A percentile compares a stretch with the other conserved stretches of the same genome.
These are phyloP conservation scores for Drosophila anceps DNA, from an alignment of 2,888 invertebrate species.

Conservation along the genomic window DNA sequence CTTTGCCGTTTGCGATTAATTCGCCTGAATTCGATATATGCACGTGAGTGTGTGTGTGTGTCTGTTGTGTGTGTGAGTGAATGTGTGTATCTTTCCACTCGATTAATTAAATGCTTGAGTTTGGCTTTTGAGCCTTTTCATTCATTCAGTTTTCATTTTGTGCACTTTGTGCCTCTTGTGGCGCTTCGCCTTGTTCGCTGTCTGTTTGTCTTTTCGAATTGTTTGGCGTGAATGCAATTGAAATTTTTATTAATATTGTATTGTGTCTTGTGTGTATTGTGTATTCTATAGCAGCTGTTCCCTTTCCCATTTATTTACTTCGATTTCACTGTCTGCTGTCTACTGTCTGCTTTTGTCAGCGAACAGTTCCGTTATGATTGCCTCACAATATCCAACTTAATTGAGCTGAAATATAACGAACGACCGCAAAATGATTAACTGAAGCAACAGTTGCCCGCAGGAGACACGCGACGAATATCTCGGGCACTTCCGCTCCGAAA, in stretches of 20 bases:
- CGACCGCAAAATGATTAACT: constrained; percentile 52
- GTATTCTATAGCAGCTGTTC: background rate
- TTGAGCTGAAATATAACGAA: constrained; percentile 56
- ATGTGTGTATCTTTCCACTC: constrained; percentile 57
- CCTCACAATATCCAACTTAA: constrained; percentile 44
- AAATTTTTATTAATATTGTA: constrained; percentile 34
- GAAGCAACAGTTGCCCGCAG: constrained; percentile 60
- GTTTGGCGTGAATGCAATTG: constrained; percentile 18
- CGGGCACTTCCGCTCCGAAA: constrained; percentile 22
- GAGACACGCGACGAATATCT: constrained; percentile 26
- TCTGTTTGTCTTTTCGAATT: constrained; percentile 2
- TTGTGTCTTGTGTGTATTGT: background rate
- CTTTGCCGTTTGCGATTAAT: constrained; percentile 59
- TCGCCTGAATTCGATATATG: constrained; percentile 34
- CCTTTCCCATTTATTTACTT: background rate
- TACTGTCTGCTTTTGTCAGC: constrained; percentile 11
- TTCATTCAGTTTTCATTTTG: constrained; percentile 41
- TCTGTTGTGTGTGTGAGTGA: background rate
- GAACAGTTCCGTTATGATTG: constrained; percentile 21
- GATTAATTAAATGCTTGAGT: constrained; percentile 66
- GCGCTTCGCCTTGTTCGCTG: constrained; percentile 3
- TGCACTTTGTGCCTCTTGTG: constrained; percentile 31
- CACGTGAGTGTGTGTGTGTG: constrained; percentile 3
- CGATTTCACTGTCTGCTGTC: constrained; percentile 1
- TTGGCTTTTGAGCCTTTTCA: constrained; percentile 26